Evolutionary conservation across 2,888 invertebrate species (phyloP), one percentile per base, ranked within the genome.

Genomic region (Acanthacorydalis orientalis): DNA sequence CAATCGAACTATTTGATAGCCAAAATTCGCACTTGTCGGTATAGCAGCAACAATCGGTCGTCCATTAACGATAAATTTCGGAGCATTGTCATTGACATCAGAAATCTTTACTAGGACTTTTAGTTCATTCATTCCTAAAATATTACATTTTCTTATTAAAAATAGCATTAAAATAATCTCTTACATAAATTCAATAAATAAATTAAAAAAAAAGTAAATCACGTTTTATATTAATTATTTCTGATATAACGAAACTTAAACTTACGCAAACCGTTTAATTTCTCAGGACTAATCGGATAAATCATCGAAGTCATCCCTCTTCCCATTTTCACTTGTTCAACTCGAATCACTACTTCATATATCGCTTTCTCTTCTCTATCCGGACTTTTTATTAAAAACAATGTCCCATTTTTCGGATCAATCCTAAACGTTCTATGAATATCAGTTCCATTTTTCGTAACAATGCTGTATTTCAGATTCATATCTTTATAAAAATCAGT

Each of bases 1-100:
- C 14, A 89, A 72, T 58, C 76, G 77, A 43, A 86, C 75, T 47
- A 89, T 80, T 60, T 84, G 82, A 60, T 85, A 83, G 1, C 88
- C 89, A 61, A 86, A 89, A 50, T 77, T 77, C 7, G 86, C 87
- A 31, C 81, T 79, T 0, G 84, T 78, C 0, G 88, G 84, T 51
- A 89, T 79, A 1, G 88, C 88, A 0, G 88, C 84, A 0, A 90
- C 78, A 53, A 88, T 75, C 0, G 89, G 88, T 33, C 81, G 70
- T 3, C 86, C 86, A 48, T 76, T 78, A 38, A 77, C 77, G 2
- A 74, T 74, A 59, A 90, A 90, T 56, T 72, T 77, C 0, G 89
- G 89, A 2, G 80, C 68, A 60, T 90, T 88, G 59, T 90, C 89
- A 58, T 90, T 90, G 1, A 81, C 77, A 61, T 90, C 89, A 43